Conservation (phyloP, 1,140 invertebrate species). For the Teleopsis dalmanni region DNA sequence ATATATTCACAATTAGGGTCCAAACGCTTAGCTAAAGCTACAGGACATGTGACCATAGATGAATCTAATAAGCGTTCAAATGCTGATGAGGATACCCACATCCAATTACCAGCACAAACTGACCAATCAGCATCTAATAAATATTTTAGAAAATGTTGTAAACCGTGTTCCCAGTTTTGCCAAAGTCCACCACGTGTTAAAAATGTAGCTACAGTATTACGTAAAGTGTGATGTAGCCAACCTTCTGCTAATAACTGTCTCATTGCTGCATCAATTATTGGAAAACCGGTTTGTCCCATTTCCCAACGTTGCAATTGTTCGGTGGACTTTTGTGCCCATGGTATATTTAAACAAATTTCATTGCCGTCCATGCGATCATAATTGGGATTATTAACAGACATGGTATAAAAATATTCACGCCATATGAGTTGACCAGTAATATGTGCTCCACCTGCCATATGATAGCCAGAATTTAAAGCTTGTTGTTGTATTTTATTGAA, state of each 20-base stretch:
- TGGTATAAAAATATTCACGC: constrained; percentile 73
- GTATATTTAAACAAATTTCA: constrained; percentile 65
- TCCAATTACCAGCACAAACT: constrained; percentile 71
- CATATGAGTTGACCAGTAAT: constrained; percentile 64
- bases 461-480: constrained; percentile 31
- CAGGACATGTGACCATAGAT: constrained; percentile 56
- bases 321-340: constrained; percentile 53
- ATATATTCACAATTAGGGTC: constrained; percentile 65
- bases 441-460: constrained; percentile 34
- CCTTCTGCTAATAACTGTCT: constrained; percentile 51
- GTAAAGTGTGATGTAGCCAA: constrained; percentile 64
- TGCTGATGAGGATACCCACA: constrained; percentile 70
- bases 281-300: constrained; percentile 63
- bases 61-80: constrained; percentile 61
- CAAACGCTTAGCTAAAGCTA: constrained; percentile 59
- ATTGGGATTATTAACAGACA: constrained; percentile 58
- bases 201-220: constrained; percentile 66
- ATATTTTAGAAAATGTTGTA: constrained; percentile 58
- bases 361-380: constrained; percentile 65
- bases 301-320: constrained; percentile 56
- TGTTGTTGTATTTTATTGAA: constrained; percentile 52
- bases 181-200: constrained; percentile 65
- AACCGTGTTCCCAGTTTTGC: constrained; percentile 64
- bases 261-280: constrained; percentile 70
- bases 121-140: constrained; percentile 68